These are phyloP conservation scores for Ophonus ardosiacus DNA, from an alignment of 2,888 invertebrate genomes.

Conservation along the genomic window DNA sequence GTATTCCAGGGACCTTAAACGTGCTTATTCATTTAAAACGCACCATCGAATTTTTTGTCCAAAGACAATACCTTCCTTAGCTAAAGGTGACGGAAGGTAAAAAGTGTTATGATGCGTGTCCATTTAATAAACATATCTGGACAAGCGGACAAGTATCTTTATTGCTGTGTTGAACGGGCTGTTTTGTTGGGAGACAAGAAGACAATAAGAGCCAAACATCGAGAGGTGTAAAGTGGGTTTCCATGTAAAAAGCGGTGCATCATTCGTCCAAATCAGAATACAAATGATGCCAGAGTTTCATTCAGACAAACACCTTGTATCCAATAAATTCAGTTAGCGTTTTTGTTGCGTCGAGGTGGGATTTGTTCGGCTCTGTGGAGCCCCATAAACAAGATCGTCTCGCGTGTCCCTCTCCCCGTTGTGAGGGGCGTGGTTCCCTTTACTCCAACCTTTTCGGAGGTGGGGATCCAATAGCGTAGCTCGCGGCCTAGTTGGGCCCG, in stretches of 20 bases:
- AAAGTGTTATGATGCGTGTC: constrained; percentile 70
- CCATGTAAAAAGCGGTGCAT: constrained; percentile 76
- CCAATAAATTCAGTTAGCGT: constrained; percentile 77
- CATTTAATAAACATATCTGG: constrained; percentile 76
- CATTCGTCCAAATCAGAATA: constrained; percentile 76
- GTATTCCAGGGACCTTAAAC: too few species aligned
- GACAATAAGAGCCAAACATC: constrained; percentile 73
- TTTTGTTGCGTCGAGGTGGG: constrained; percentile 76
- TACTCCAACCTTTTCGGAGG: constrained; percentile 63
- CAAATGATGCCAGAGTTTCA: constrained; percentile 76
- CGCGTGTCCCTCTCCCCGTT: constrained; percentile 71
- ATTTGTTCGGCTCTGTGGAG: constrained; percentile 76
- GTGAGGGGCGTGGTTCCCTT: constrained; percentile 67
- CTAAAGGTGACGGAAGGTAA: too few species aligned
- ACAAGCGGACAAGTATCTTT: constrained; percentile 73
- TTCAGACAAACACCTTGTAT: constrained; percentile 77
- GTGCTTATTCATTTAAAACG: too few species aligned
- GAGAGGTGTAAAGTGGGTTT: constrained; percentile 76
- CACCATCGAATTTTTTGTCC: too few species aligned
- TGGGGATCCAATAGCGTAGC: constrained; percentile 65
- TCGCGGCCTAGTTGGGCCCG: constrained; percentile 67
- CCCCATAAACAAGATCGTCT: constrained; percentile 76
- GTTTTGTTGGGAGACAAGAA: constrained; percentile 68
- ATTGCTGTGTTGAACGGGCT: constrained; percentile 67
- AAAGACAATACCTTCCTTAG: too few species aligned